phyloP scores from a whole-genome alignment of 2,797 vertebrate genomes.

The Esox masquinongy region DNA sequence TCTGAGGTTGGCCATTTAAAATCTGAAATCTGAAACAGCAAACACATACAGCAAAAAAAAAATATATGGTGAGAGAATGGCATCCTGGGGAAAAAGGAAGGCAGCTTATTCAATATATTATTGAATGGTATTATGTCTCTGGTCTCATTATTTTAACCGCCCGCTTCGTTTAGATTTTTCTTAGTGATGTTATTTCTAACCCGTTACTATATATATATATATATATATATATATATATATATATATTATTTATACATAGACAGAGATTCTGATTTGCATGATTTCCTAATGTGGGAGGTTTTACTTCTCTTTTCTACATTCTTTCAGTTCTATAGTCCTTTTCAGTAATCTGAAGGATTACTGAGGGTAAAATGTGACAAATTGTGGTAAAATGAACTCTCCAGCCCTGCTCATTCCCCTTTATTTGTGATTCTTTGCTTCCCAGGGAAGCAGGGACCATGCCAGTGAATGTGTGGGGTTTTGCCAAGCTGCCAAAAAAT shows the following conservation, averaged over 20 bases:
- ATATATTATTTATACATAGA: no score
- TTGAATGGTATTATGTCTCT: no score
- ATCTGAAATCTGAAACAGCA: constrained; percentile 64
- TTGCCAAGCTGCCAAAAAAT: constrained; percentile 28
- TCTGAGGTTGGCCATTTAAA: constrained; percentile 52
- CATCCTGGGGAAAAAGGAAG: no score
- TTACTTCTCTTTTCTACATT: constrained; percentile 15
- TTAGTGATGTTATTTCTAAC: no score
- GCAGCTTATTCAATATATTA: no score
- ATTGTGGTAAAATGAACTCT: constrained; percentile 40
- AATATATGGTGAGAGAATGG: constrained; percentile 36
- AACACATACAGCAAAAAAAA: constrained; percentile 69
- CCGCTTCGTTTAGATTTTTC: no score
- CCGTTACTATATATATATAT: no score
- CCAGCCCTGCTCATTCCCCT: constrained; percentile 33
- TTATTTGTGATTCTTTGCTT: constrained; percentile 23
- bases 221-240: no score
- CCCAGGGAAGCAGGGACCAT: not conserved
- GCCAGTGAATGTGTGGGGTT: constrained; percentile 34
- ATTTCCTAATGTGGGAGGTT: constrained; percentile 58
- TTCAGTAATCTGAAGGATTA: constrained; percentile 33
- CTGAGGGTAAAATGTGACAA: constrained; percentile 36
- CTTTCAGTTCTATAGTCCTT: not conserved
- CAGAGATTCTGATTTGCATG: constrained; percentile 49
- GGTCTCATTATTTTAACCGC: no score